Base-by-base conservation (phyloP, 2,797 vertebrate species). In the Rhyacichthys aspro region DNA sequence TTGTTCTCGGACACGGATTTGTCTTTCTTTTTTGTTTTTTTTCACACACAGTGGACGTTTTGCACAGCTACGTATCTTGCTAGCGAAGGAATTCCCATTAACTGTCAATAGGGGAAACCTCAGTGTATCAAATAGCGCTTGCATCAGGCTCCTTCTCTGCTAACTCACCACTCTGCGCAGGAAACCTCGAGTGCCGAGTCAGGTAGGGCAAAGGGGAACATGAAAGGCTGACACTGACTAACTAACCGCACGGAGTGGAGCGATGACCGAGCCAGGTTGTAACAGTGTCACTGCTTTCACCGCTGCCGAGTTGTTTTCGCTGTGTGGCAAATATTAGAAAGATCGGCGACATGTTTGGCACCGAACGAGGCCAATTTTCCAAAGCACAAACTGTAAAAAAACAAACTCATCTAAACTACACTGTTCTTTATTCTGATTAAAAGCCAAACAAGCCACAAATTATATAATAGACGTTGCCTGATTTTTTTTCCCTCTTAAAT, bases 41-140 rank as follows among this genome's bases (percentile, higher is more conserved):
- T 39, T 46, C 59, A 66, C 73, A n/a, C 63, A 64, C 69, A 59
- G 67, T 59, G 62, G 62, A 67, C 76, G 68, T 81, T 85, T 78
- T 71, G 77, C 77, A 57, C 63, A 59, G 69, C 64, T 74, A 73
- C 58, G 10, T 77, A 63, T 79, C 71, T 78, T 60, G 62, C 79
- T 64, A 58, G 68, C 44, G 5, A 72, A 85, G 81, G 81, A 84
- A 82, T 76, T 87, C 85, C 86, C 81, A 72, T 84, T 73, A 79
- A 63, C 78, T 77, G 74, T 70, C 64, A 79, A 74, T 50, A 63
- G 70, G 63, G 60, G 75, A 82, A 83, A 88, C 85, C 88, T 88
- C 86, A 86, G 41, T 61, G 84, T 88, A 90, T 91, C 86, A 84
- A 90, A 90, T 90, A 86, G 81, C 77, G 83, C 89, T 89, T 89